Evolutionary conservation across 1,140 invertebrate genomes (phyloP).

Genomic region (Apis florea): DNA sequence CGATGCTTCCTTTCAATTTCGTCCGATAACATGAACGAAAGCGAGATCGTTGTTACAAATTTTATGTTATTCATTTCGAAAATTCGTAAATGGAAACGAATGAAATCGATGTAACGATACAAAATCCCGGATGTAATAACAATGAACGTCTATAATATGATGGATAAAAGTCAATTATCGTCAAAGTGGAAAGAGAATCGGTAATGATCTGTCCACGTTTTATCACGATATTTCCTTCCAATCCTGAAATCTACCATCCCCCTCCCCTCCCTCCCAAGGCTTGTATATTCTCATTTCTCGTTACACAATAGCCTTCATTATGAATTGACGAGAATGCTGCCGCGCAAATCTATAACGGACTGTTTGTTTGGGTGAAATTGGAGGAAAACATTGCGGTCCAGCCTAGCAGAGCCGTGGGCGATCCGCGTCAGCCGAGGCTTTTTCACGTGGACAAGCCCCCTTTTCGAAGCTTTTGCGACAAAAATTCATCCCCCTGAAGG

Average conservation of each 20-base stretch:
- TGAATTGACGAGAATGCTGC: constrained; percentile 66
- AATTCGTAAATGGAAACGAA: too few species aligned
- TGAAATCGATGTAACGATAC: too few species aligned
- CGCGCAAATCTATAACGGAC: constrained; percentile 69
- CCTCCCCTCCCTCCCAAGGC: too few species aligned
- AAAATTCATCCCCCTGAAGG: constrained; percentile 35
- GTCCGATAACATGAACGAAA: too few species aligned
- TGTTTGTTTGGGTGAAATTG: constrained; percentile 74
- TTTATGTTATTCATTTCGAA: too few species aligned
- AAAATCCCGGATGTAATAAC: not conserved
- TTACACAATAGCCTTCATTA: constrained; percentile 69
- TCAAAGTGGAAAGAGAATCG: not conserved
- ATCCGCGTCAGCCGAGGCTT: constrained; percentile 44
- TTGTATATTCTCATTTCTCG: constrained; percentile 57
- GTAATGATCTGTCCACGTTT: constrained; percentile 58
- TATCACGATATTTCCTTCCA: constrained; percentile 21
- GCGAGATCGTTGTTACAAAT: too few species aligned
- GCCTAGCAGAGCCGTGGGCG: constrained; percentile 50
- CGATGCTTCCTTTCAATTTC: too few species aligned
- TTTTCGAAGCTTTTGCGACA: constrained; percentile 44
- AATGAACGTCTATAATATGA: not conserved
- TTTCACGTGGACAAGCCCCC: constrained; percentile 25
- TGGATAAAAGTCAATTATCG: not conserved
- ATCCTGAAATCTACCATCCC: not conserved
- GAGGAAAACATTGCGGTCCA: constrained; percentile 71